Evolutionary conservation across 2,797 vertebrate species (phyloP).

Genomic region (Phoeniculus purpureus): DNA sequence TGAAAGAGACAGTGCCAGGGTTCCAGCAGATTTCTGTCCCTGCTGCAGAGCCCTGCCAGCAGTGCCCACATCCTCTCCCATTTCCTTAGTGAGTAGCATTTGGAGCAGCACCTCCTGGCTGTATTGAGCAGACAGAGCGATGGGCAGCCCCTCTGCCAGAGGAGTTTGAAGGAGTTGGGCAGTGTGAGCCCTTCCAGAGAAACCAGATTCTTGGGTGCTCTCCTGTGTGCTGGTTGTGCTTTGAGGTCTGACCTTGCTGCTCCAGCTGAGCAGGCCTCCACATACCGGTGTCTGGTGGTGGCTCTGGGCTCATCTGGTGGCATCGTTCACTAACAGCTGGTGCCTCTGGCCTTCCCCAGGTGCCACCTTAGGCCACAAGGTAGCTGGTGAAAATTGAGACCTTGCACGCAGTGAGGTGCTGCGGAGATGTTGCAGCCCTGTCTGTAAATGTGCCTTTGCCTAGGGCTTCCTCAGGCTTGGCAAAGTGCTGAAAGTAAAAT

Average conservation of each 20-base stretch:
- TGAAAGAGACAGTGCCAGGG: neutral
- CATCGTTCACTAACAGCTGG: neutral
- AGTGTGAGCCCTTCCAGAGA: neutral
- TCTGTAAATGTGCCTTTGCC: neutral
- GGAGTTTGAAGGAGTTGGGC: neutral
- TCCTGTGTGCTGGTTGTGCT: neutral
- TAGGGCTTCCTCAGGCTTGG: neutral
- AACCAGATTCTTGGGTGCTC: neutral
- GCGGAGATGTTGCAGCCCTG: neutral
- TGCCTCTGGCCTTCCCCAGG: neutral
- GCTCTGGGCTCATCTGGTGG: neutral
- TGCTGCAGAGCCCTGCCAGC: neutral
- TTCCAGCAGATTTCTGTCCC: neutral
- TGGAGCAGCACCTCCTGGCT: neutral
- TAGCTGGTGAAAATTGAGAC: neutral
- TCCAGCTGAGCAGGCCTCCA: neutral
- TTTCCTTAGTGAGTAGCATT: neutral
- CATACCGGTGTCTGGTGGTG: neutral
- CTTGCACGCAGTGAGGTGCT: too few species aligned
- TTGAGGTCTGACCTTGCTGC: fast-evolving
- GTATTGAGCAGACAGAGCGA: neutral
- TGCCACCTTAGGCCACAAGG: neutral
- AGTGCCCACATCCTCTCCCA: fast-evolving
- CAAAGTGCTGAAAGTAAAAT: neutral
- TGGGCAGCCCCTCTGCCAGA: neutral